Base-by-base conservation (phyloP, 2,113 vertebrate genomes). In the Leucopsar rothschildi region DNA sequence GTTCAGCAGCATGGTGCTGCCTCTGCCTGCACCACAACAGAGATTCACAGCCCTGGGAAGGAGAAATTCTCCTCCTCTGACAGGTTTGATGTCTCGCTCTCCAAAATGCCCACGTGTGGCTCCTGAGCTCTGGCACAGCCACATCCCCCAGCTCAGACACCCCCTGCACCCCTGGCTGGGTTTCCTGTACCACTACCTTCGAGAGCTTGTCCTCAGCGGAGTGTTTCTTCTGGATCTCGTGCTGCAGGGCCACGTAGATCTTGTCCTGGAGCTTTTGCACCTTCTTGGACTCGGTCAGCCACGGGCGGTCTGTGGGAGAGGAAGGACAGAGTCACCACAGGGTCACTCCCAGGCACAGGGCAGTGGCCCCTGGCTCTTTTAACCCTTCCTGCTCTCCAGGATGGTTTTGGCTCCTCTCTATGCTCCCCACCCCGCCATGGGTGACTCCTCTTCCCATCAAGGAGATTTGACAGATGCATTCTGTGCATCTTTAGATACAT, bases 191-290 rank as follows among this genome's bases (percentile, higher is more conserved):
- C 13, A 0, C 12, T 27, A 99, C 99, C 99, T 98, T 99, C 0
- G 98, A 97, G 53, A 99, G 98, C 89, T 98, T 99, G 95, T 99
- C 98, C 85, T 99, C 99, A 0, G 94, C 44, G 64, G 96, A 91
- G 39, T 98, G 98, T 17, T 98, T 98, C 97, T 98, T 99, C 91
- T 98, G 98, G 96, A 99, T 97, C 90, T 98, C 98, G 21, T 98
- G 97, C 96, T 99, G 98, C 95, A 99, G 96, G 56, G 99, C 98
- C 86, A 98, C 72, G 4, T 98, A 99, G 78, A 99, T 97, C 73
- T 98, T 98, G 95, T 99, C 98, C 95, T 99, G 99, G 85, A 99
- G 96, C 95, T 98, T 99, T 93, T 98, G 98, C n/a, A 99, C 98
- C 96, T 98, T 98, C 85, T 98, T 98, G 69, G 98, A 95, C 96